Conservation (phyloP, 1,140 invertebrate species). For the Ceratina japonica region DNA sequence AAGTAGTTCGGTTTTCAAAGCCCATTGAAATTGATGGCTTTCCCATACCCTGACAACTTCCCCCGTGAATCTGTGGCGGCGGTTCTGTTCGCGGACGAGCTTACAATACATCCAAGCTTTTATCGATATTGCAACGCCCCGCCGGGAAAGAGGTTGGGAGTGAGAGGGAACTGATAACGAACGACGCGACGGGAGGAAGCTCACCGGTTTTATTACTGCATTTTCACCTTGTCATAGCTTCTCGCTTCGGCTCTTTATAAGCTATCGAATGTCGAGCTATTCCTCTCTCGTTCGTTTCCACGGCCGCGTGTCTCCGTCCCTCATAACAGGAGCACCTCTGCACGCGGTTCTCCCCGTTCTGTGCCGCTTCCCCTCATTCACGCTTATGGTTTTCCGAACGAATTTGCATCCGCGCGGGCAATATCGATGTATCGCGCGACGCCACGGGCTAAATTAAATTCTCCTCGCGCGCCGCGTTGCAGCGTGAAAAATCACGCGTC, state of each 20-base stretch:
- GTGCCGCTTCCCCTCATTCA: neutral
- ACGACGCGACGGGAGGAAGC: conserved; percentile 57
- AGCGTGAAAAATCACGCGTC: neutral
- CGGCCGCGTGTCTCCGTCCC: too few species aligned
- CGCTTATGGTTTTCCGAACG: conserved; percentile 19
- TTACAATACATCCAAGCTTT: conserved; percentile 78
- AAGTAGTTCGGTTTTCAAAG: conserved; percentile 81
- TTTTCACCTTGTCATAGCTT: conserved; percentile 79
- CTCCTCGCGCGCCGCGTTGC: neutral
- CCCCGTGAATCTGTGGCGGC: conserved; percentile 65
- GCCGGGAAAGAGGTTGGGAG: conserved; percentile 49
- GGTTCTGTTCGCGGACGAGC: conserved; percentile 74
- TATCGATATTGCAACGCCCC: conserved; percentile 75
- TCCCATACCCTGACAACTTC: conserved; percentile 79
- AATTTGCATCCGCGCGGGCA: conserved; percentile 24
- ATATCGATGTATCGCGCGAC: conserved; percentile 50
- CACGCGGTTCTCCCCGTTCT: conserved; percentile 10
- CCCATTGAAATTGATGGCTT: conserved; percentile 81
- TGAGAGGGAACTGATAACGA: conserved; percentile 54
- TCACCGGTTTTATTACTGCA: conserved; percentile 79
- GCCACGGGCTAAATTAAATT: conserved; percentile 34
- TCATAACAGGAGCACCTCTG: too few species aligned
- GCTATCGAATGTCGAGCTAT: conserved; percentile 72
- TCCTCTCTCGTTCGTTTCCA: conserved; percentile 27
- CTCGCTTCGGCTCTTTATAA: conserved; percentile 75